Conservation (phyloP, 2,113 vertebrate species). For the Brienomyrus longianalis region DNA sequence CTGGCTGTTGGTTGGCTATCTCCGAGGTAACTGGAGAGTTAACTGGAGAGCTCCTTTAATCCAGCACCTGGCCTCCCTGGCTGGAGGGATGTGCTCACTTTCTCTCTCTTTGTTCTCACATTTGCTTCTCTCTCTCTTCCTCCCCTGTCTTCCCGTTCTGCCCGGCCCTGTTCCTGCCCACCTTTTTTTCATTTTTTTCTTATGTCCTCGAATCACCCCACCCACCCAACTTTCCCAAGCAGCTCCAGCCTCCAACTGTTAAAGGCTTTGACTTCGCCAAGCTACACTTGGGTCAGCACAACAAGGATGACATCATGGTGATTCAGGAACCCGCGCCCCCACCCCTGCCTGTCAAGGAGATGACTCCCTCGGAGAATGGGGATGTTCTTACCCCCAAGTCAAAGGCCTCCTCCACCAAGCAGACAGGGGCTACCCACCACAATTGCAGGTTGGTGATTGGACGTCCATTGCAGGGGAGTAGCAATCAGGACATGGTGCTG, state of each 20-base stretch:
- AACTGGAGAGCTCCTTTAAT: too few species aligned
- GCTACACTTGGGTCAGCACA: constrained; percentile 93
- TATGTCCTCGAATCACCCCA: too few species aligned
- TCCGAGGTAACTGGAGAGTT: not conserved
- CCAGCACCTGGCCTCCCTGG: not conserved
- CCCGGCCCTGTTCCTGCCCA: not conserved
- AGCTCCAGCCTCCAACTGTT: constrained; percentile 92
- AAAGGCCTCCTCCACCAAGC: constrained; percentile 74
- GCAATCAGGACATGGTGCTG: not conserved
- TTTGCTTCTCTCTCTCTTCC: not conserved
- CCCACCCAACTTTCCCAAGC: constrained; percentile 19
- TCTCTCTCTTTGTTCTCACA: not conserved
- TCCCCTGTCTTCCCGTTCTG: not conserved
- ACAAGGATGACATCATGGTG: constrained; percentile 88
- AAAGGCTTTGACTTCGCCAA: constrained; percentile 98
- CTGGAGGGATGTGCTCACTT: not conserved
- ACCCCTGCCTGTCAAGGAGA: constrained; percentile 76
- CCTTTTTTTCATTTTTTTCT: not conserved
- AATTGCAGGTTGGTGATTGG: constrained; percentile 70
- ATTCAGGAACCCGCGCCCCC: constrained; percentile 82
- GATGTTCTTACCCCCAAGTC: constrained; percentile 85
- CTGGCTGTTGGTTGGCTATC: not conserved
- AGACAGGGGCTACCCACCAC: constrained; percentile 64
- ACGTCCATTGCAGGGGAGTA: too few species aligned
- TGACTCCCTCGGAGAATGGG: constrained; percentile 80